Conservation (phyloP, 2,888 invertebrate species). For the Diaphora mendica region DNA sequence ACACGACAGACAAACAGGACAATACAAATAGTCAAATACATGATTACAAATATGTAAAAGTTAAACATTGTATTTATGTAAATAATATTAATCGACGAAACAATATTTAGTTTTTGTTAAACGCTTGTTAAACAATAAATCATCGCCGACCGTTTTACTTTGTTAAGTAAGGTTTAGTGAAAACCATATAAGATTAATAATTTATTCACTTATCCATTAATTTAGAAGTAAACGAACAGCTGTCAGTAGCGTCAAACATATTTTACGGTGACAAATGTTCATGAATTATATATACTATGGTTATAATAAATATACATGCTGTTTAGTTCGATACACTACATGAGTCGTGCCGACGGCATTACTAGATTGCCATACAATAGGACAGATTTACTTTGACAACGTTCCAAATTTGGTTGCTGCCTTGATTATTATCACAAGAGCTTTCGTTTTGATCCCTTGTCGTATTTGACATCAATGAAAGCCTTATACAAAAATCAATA, state of each 20-base stretch:
- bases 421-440: slow-evolving; percentile 36
- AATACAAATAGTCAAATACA: no score
- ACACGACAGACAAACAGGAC: not conserved
- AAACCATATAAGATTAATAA: not conserved
- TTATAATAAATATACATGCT: slow-evolving; percentile 6
- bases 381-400: slow-evolving; percentile 49
- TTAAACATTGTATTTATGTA: not conserved
- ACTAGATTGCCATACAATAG: slow-evolving; percentile 52
- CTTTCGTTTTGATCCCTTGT: slow-evolving; percentile 23
- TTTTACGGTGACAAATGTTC: not conserved
- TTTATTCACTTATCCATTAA: not conserved
- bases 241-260: not conserved
- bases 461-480: slow-evolving; percentile 13
- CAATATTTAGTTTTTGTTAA: not conserved
- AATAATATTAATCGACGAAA: not conserved
- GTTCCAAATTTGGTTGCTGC: slow-evolving; percentile 45
- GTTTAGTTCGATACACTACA: slow-evolving; percentile 30
- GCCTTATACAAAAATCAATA: not conserved
- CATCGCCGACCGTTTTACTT: not conserved
- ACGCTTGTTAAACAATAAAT: not conserved
- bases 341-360: slow-evolving; percentile 40
- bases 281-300: not conserved
- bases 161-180: not conserved
- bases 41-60: not conserved
- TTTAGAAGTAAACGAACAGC: not conserved